Evolutionary conservation across 1,140 invertebrate genomes (phyloP), one percentile per base, ranked within the genome.

Genomic region (Planococcus citri): DNA sequence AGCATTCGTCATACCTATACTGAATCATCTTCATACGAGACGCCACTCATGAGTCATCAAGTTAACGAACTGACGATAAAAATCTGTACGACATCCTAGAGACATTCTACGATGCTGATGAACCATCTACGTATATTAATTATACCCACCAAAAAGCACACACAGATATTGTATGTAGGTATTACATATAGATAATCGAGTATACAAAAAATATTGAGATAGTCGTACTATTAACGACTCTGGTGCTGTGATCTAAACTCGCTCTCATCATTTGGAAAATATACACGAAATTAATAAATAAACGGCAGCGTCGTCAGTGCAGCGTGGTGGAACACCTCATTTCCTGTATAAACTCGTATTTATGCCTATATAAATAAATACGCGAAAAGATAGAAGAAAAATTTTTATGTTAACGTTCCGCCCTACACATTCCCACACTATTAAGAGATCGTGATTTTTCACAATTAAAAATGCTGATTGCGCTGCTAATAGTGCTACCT

Each of bases 311-410:
- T n/a, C n/a, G n/a, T 51, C 41, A 51, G 17, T 3, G 41, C 41
- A 51, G 17, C 41, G 6, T 51, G n/a, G 12, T 51, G 41, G 41
- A 51, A 51, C 41, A 51, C 2, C 41, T 51, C 41, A 51, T 51
- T 51, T 51, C 41, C 41, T 51, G 41, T 17, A 51, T 51, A 51
- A 51, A 51, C 41, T 51, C 41, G 41, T 51, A 51, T 51, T 51
- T 51, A 17, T 51, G 17, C 41, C n/a, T n/a, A n/a, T n/a, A n/a
- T n/a, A n/a, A n/a, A n/a, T n/a, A n/a, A n/a, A n/a, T n/a, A n/a
- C n/a, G n/a, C n/a, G n/a, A n/a, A n/a, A n/a, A n/a, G 41, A 4
- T 4, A 51, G 12, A 51, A 51, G 41, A 51, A 3, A 51, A 12
- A 51, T 9, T 51, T 51, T 20, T 14, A 51, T 51, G 41, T 51